A percentile compares a stretch with the other conserved stretches of the same genome.
phyloP scores from a whole-genome alignment of 30 jellyfish, hydroid and myxozoan species.

The Aurelia sp. region DNA sequence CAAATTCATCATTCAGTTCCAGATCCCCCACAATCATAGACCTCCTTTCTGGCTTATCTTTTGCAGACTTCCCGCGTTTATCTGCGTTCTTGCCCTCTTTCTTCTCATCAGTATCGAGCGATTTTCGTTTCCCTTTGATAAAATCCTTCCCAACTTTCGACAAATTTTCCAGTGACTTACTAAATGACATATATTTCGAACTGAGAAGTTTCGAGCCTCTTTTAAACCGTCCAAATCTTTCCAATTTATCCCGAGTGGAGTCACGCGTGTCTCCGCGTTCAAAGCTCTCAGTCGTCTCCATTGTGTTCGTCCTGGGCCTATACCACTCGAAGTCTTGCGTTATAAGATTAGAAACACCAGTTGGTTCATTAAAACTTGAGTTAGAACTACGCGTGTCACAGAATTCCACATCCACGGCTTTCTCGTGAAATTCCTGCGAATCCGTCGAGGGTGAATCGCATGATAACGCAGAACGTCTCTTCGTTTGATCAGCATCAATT shows the following conservation, averaged over 20 bases:
- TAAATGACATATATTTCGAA: constrained; percentile 57
- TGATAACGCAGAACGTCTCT: neutral
- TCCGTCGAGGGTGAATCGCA: constrained; percentile 19
- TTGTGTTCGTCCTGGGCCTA: constrained; percentile 4
- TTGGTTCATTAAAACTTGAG: neutral
- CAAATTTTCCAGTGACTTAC: constrained; percentile 54
- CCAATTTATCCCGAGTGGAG: constrained; percentile 56
- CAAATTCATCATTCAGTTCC: constrained; percentile 63
- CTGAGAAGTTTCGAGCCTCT: constrained; percentile 63
- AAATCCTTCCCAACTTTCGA: constrained; percentile 56
- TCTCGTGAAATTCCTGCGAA: constrained; percentile 52
- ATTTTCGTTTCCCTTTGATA: constrained; percentile 30
- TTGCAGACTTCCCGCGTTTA: constrained; percentile 19
- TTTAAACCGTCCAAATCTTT: constrained; percentile 59
- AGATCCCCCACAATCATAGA: constrained; percentile 45
- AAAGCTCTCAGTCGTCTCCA: constrained; percentile 7
- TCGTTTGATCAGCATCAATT: neutral
- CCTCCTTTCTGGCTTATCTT: constrained; percentile 32
- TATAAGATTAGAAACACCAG: constrained; percentile 26
- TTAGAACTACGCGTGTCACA: neutral
- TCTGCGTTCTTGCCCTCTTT: neutral
- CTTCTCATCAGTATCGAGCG: constrained; percentile 5
- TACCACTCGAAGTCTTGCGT: constrained; percentile 72
- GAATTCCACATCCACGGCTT: constrained; percentile 37
- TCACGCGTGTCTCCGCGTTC: constrained; percentile 31